Base-by-base conservation (phyloP, 2,113 vertebrate genomes). In the Herpetotheres cachinnans region DNA sequence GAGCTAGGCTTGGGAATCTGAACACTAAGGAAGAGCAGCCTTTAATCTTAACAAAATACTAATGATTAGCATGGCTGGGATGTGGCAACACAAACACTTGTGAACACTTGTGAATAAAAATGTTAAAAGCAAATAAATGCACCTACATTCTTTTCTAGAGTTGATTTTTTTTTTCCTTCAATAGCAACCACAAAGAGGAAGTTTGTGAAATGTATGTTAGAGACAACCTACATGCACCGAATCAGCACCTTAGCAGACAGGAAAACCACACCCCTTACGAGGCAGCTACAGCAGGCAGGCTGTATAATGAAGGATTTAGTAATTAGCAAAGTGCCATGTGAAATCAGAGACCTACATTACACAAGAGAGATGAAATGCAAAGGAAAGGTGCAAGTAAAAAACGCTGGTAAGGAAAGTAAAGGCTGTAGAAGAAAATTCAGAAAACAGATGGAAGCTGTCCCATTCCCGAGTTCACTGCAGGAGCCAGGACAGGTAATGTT, bases 291-390 rank as follows among this genome's bases (percentile, higher is more conserved):
- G 81, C 70, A 91, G 84, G 78, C 90, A 77, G 88, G 87, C 59
- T 90, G 84, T 22, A 59, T 71, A 94, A 88, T 2, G 54, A 88
- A 77, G 67, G 59, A 59, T 71, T 78, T 16, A 59, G 82, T 95
- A 96, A 96, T 96, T 96, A 97, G 82, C 94, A 71, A 88, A 93
- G 94, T 80, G 93, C 91, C 91, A 90, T 6, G 55, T 90, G 91
- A 91, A 97, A 96, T 94, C 71, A 86, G 93, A 94, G 89, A 83
- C 67, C 82, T 94, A 82, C 93, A 86, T 77, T 63, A 91, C 95
- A 86, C 87, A 66, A 32, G 74, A 85, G 91, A 78, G 54, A 59
- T 17, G 59, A 83, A 93, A 97, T 59, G 62, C 71, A 88, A 94
- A 91, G 66, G 62, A 44, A 77, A 85, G 54, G 84, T 95, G 66